Conservation (phyloP, 2,888 invertebrate genomes). For the Pyrgus malvae region DNA sequence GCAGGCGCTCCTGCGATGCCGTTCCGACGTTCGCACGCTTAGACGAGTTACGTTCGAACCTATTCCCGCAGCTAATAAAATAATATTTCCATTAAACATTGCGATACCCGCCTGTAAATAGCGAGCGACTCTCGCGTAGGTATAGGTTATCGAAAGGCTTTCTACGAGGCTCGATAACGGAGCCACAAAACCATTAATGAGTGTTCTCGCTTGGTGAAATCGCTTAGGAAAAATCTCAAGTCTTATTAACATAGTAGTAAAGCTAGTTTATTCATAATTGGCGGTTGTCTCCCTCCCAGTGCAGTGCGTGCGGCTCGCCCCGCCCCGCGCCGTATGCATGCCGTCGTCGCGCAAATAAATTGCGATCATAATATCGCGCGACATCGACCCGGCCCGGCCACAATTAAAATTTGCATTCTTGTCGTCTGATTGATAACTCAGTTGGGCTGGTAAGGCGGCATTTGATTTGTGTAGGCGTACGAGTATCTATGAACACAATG, state of each 20-base stretch:
- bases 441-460: constrained; percentile 62
- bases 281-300: constrained; percentile 64
- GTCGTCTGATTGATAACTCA: constrained; percentile 73
- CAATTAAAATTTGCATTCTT: constrained; percentile 79
- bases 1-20: constrained; percentile 29
- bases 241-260: constrained; percentile 75
- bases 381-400: constrained; percentile 53
- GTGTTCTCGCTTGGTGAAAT: constrained; percentile 70
- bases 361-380: constrained; percentile 64
- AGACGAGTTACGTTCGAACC: constrained; percentile 6
- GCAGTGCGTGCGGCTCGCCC: constrained; percentile 51
- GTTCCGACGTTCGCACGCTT: constrained; percentile 33
- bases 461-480: constrained; percentile 56
- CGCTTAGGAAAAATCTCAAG: constrained; percentile 74
- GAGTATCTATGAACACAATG: constrained; percentile 31
- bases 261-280: constrained; percentile 80
- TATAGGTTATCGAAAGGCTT: constrained; percentile 55
- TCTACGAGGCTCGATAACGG: constrained; percentile 63
- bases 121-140: constrained; percentile 38
- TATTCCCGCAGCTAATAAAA: constrained; percentile 11
- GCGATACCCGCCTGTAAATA: constrained; percentile 15
- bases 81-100: constrained; percentile 19
- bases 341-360: constrained; percentile 59
- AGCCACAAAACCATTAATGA: constrained; percentile 74
- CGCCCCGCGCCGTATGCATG: constrained; percentile 51